Conservation (phyloP, 2,113 vertebrate species). For the Pseudonaja textilis region DNA sequence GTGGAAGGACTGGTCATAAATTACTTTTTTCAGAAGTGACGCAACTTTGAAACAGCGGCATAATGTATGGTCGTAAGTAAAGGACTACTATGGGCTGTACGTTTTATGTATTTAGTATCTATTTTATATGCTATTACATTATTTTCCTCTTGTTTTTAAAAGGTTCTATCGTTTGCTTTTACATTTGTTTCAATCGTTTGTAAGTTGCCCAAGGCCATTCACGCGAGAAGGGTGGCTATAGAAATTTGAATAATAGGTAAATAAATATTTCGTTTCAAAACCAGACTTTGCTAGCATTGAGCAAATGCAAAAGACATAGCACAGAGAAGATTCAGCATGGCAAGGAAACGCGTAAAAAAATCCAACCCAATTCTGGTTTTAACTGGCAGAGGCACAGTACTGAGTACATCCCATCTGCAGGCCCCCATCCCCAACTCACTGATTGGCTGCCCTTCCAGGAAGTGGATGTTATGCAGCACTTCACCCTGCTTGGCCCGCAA, state of each 20-base stretch:
- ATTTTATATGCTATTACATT: not conserved
- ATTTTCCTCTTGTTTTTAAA: not conserved
- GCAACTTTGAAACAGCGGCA: not conserved
- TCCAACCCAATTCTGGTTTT: not conserved
- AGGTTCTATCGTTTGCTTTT: not conserved
- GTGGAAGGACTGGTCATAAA: not conserved
- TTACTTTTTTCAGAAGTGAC: not conserved
- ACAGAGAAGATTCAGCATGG: not conserved
- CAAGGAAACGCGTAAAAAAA: not conserved
- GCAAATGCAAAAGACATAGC: not conserved
- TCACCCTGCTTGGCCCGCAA: constrained; percentile 93
- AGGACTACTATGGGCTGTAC: not conserved
- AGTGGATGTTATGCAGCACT: constrained; percentile 90
- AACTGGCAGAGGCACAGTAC: not conserved
- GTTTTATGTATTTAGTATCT: not conserved
- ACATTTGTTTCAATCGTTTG: not conserved
- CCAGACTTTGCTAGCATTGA: not conserved
- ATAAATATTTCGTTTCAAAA: not conserved
- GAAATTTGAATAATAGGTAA: not conserved
- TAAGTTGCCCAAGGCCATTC: not conserved
- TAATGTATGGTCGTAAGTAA: not conserved
- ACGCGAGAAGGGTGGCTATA: not conserved
- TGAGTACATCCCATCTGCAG: not conserved
- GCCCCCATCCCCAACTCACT: constrained; percentile 72
- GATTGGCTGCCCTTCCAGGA: constrained; percentile 96